Conservation (phyloP, 2,888 invertebrate genomes). For the Rotaria magnacalcarata region DNA sequence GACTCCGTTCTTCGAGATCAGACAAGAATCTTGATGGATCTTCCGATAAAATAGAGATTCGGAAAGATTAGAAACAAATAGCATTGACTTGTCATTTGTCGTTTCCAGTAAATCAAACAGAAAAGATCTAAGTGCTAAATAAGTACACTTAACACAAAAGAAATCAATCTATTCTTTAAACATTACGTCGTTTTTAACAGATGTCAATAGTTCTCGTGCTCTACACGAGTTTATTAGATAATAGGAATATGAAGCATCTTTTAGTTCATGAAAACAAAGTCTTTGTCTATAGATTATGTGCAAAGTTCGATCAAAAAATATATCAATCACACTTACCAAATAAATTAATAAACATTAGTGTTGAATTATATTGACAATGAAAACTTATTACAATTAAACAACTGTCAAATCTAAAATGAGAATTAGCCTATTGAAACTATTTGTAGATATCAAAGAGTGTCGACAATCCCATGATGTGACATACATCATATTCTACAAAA, state of each 20-base stretch:
- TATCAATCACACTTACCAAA: not conserved
- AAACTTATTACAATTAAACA: not conserved
- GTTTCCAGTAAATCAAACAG: too few species aligned
- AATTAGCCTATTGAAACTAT: not conserved
- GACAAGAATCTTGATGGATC: too few species aligned
- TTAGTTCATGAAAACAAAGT: not conserved
- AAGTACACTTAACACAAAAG: not conserved
- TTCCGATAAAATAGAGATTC: too few species aligned
- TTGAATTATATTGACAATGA: not conserved
- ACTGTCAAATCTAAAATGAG: not conserved
- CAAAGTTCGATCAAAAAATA: too few species aligned
- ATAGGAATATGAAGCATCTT: not conserved
- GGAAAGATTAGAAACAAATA: too few species aligned
- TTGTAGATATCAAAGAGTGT: not conserved
- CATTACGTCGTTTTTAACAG: not conserved
- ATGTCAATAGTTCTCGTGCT: not conserved
- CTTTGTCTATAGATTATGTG: too few species aligned
- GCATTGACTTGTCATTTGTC: too few species aligned
- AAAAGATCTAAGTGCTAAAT: not conserved
- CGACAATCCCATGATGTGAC: not conserved
- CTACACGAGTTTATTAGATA: not conserved
- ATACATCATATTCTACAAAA: not conserved
- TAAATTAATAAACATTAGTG: not conserved
- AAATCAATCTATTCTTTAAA: not conserved
- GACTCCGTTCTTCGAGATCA: too few species aligned